Conservation (phyloP, 2,113 vertebrate genomes). For the Cairina moschata region DNA sequence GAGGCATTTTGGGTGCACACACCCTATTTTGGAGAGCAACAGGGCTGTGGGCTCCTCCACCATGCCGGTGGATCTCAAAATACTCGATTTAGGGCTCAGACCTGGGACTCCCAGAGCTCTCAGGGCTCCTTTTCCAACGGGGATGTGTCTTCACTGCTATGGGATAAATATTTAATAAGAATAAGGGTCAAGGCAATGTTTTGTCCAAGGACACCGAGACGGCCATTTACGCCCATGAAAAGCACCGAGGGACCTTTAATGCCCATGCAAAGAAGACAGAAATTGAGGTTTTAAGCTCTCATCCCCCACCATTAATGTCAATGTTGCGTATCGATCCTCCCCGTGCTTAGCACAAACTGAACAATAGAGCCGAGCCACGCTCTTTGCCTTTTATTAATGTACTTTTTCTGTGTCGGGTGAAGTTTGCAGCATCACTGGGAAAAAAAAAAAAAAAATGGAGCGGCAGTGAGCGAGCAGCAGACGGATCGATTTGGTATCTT, state of each 20-base stretch:
- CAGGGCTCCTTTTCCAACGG: not conserved
- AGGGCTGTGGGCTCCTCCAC: not conserved
- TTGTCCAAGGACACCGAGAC: not conserved
- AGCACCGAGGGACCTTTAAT: slow-evolving; percentile 48
- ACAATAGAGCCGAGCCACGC: not conserved
- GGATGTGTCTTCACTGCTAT: not conserved
- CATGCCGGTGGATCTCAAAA: not conserved
- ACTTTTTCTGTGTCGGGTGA: not conserved
- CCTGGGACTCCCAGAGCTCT: not conserved
- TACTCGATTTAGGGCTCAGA: not conserved
- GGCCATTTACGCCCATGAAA: slow-evolving; percentile 4
- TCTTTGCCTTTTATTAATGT: slow-evolving; percentile 58
- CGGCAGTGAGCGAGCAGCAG: not conserved
- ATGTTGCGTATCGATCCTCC: slow-evolving; percentile 54
- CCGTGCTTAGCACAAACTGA: slow-evolving; percentile 47
- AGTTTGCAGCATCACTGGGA: not conserved
- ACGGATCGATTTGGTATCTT: slow-evolving; percentile 48
- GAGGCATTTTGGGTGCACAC: not conserved
- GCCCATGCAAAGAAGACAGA: not conserved
- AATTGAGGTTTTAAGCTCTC: slow-evolving; percentile 31
- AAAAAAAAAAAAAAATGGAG: not conserved
- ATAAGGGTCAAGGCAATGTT: slow-evolving; percentile 16
- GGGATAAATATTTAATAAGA: slow-evolving; percentile 56
- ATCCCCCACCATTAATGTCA: slow-evolving; percentile 48
- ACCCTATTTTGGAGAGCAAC: not conserved